Base-by-base conservation (phyloP, 1,140 invertebrate species). In the Aphelinus atriplicis region DNA sequence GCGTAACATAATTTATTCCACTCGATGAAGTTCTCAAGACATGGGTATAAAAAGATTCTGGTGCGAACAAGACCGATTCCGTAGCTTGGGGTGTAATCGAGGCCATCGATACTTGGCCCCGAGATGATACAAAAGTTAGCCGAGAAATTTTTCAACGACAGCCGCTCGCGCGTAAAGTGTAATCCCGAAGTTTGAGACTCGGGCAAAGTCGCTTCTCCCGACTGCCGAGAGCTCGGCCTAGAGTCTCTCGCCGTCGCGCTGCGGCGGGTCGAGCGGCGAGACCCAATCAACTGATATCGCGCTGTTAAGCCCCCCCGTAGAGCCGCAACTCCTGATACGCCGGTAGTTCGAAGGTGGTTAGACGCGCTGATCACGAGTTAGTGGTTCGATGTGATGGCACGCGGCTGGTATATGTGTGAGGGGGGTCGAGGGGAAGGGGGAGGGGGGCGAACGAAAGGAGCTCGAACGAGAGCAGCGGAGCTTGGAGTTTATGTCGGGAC, bases 261-360 rank as follows among this genome's bases (percentile, higher is more conserved):
- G 9, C 46, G 10, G 62, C 7, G n/a, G 10, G 26, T 26, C 56
- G 46, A n/a, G 10, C 45, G 7, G 55, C 48, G 45, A 71, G 61
- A 86, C 81, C 84, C 85, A 87, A 87, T 87, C 86, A 88, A 87
- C 85, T 86, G 87, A 88, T 88, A 88, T 86, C 87, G 83, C 79
- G 77, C 77, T 82, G 81, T 83, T 83, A 86, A 85, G 83, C 80
- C 81, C 83, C 81, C 78, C 80, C 51, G 7, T 85, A 86, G 83
- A 85, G 81, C 81, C 81, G 83, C 85, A 87, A 87, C 86, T 87
- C 80, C 81, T 87, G 85, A 87, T 87, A 87, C 84, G 80, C 78
- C 72, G 80, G 81, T 83, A 85, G 81, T 84, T 84, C 78, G 78
- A 81, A 76, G 79, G 80, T 81, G 81, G 82, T 82, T 82, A 83